Base-by-base conservation (phyloP, 2,113 vertebrate species). In the Hemiprocne comata region DNA sequence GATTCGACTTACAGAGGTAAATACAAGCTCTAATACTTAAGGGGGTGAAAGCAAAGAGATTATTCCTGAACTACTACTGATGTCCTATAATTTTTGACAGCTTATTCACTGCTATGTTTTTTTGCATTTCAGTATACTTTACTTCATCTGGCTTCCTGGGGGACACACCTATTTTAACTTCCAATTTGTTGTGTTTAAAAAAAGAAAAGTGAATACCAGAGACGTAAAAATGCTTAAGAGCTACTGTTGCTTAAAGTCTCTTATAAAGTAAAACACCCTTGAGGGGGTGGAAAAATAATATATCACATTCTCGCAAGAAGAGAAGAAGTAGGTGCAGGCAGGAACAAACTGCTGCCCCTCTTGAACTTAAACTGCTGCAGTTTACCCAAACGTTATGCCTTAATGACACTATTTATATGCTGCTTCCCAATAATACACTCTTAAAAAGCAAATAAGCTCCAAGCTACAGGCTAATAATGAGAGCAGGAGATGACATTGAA, bases 1-100 rank as follows among this genome's bases (percentile, higher is more conserved):
- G 71, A 99, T 99, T 50, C 98, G 99, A 42, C 98, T 99, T 16
- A 99, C 99, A 0, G 99, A 99, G 98, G 99, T 98, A 93, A 81
- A 50, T 58, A 53, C 65, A 61, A 74, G 67, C 48, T 89, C 19
- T 46, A 29, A n/a, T 38, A 42, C 33, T 65, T 60, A 17, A 73
- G 31, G 34, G 51, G 24, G 24, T 29, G 9, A 57, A 89, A 86
- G 55, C 55, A 62, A 40, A 60, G 38, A 66, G 40, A 23, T 54
- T 80, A 29, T 40, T 93, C 25, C n/a, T 81, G 15, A 50, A 15
- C 13, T 34, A 11, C 38, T 64, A 5, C 17, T 8, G 5, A 29
- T 78, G 48, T 10, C 16, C 57, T 48, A 0, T 23, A 6, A 4
- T 29, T 85, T 78, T 40, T 90, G 29, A 48, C 19, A 57, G 16